Percentiles rank a stretch among this genome's conserved stretches.
These are phyloP conservation scores for Caenorhabditis briggsae DNA, from an alignment of 1,140 invertebrate genomes.

Conservation along the genomic window DNA sequence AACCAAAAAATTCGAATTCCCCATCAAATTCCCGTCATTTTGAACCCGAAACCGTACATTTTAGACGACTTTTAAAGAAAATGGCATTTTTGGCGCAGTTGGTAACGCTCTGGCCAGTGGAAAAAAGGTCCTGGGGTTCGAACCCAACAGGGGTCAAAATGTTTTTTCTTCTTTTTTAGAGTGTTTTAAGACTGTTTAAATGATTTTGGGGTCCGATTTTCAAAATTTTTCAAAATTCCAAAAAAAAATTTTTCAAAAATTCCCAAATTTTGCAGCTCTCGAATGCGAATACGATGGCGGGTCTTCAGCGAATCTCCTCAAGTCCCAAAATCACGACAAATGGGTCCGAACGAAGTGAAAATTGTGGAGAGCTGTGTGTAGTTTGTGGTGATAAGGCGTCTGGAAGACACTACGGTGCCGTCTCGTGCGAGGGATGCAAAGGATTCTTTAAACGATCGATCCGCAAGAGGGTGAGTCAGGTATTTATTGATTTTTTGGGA, in stretches of 20 bases:
- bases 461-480: constrained; percentile 69
- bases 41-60: too few relatives aligned
- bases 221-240: not conserved
- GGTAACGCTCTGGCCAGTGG: too few relatives aligned
- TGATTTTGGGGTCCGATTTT: not conserved
- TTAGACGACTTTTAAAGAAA: too few relatives aligned
- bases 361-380: constrained; percentile 74
- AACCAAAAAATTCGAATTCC: too few relatives aligned
- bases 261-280: not conserved
- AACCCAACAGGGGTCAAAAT: too few relatives aligned
- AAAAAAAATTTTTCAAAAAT: not conserved
- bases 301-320: constrained; percentile 14
- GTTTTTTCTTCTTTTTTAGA: too few relatives aligned
- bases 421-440: constrained; percentile 87
- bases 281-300: constrained; percentile 41
- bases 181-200: too few relatives aligned
- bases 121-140: too few relatives aligned
- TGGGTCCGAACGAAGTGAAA: constrained; percentile 13
- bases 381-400: constrained; percentile 80
- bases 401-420: constrained; percentile 80
- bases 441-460: constrained; percentile 75
- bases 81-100: too few relatives aligned
- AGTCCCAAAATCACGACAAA: constrained; percentile 5
- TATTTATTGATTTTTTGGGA: constrained; percentile 21
- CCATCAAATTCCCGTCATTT: too few relatives aligned